Evolutionary conservation across 2,888 invertebrate species (phyloP), one percentile per base, ranked within the genome.

Genomic region (Platycheirus rosarum): DNA sequence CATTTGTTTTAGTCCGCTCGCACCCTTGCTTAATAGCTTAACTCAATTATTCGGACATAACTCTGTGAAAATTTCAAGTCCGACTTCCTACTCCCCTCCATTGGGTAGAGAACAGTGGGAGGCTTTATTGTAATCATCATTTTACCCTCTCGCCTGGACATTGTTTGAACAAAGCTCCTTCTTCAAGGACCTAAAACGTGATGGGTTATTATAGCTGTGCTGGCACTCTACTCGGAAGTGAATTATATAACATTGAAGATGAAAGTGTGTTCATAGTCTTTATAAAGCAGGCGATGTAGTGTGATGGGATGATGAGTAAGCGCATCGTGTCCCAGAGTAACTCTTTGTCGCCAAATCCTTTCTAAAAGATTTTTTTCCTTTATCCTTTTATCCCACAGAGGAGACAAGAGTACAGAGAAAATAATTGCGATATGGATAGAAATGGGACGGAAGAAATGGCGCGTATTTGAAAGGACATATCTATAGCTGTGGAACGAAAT

Each of bases 21-120:
- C 35, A 37, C 13, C 40, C 60, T 48, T 63, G 48, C 62, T 60
- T 76, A 71, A 76, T 80, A 66, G 70, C 70, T 80, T 70, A 76
- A 76, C 76, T 80, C 70, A 76, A 80, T 80, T 80, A 80, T 70
- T 76, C 66, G 76, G 76, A 76, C 76, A 76, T 71, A 76, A 76
- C 76, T 70, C 80, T 71, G 76, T 80, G 60, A 76, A 79, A 51
- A 53, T 23, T 57, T 29, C 60, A 60, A 42, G 44, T 60, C 29
- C 44, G 18, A 42, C 40, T 6, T 13, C 6, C 7, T n/a, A n/a
- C n/a, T 9, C 29, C 5, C 40, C 11, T 16, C 29, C 32, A 18
- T 2, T 42, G 29, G 8, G 29, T 32, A 32, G n/a, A n/a, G n/a
- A n/a, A n/a, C n/a, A n/a, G n/a, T n/a, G n/a, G n/a, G n/a, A 18